A percentile compares a stretch with the other conserved stretches of the same genome.
These are phyloP conservation scores for Taeniopygia guttata DNA, from an alignment of 2,797 vertebrate species.

Conservation along the genomic window DNA sequence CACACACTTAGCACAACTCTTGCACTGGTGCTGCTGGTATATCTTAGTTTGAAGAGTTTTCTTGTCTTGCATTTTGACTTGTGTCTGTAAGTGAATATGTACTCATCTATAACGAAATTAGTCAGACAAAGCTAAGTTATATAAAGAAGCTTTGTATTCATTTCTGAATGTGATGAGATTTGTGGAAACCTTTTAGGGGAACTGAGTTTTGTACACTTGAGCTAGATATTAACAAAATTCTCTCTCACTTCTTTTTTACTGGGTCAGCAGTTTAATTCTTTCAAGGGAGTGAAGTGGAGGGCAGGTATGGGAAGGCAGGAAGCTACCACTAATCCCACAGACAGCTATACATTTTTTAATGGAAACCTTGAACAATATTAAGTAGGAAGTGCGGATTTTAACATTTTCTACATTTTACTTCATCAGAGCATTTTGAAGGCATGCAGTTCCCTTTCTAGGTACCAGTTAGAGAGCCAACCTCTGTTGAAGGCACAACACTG, in stretches of 20 bases:
- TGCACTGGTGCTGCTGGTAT: background rate
- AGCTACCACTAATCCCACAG: background rate
- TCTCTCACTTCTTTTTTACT: background rate
- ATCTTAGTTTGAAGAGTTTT: background rate
- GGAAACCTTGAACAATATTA: background rate
- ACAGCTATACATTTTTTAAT: background rate
- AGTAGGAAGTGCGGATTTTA: background rate
- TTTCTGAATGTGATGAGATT: background rate
- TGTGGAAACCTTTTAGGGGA: background rate
- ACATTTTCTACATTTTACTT: background rate
- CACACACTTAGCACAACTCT: background rate
- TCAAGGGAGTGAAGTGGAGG: background rate
- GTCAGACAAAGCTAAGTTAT: background rate
- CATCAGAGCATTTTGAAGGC: background rate
- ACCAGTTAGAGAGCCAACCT: background rate
- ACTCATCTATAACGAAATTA: background rate
- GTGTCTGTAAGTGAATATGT: background rate
- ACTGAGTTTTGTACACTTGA: background rate
- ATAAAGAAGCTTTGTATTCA: background rate
- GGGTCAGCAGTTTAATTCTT: background rate
- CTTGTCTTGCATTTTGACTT: background rate
- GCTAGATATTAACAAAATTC: background rate
- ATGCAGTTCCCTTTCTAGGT: background rate
- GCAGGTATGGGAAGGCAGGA: background rate
- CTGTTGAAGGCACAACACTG: background rate